Base-by-base conservation (phyloP, 2,797 vertebrate genomes). In the Acanthurus tractus region DNA sequence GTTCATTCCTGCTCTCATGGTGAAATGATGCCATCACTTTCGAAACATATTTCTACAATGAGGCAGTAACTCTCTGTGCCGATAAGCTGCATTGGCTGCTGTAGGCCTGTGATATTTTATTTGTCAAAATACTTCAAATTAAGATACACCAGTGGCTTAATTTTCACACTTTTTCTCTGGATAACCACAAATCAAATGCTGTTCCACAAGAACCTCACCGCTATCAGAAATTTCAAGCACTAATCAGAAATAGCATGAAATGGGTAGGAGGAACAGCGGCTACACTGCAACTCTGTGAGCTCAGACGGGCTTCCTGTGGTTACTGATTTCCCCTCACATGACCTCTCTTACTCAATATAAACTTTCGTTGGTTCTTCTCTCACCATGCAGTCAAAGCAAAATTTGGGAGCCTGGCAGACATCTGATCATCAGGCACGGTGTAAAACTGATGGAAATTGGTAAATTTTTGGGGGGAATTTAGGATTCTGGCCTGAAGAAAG, bases 251-350 rank as follows among this genome's bases (percentile, higher is more conserved):
- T 0, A 42, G 3, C 0, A 63, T 15, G 1, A 34, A 36, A 66
- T n/a, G 22, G 46, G 61, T n/a, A 36, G 15, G 45, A 63, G 56
- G 9, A 34, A 34, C 29, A 34, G 29, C 2, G 0, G 7, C 1
- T 13, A n/a, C 61, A 61, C 44, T 1, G n/a, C 9, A 57, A 80
- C 40, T 8, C 20, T 50, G 1, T 46, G 2, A 70, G 14, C 62
- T 52, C 9, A 61, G 25, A 0, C 49, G 45, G n/a, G 3, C n/a
- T 84, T 82, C 71, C 76, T 85, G 83, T 66, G 4, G 52, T 59
- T 38, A 5, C 10, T 73, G 44, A 29, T 71, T 91, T 87, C 83
- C 88, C 61, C 69, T 82, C 70, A 75, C 64, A 69, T 79, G 59
- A 84, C 17, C 3, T 0, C 0, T 76, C 40, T 89, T 88, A 36